Base-by-base conservation (phyloP, 2,113 vertebrate genomes). In the Thermophis baileyi region DNA sequence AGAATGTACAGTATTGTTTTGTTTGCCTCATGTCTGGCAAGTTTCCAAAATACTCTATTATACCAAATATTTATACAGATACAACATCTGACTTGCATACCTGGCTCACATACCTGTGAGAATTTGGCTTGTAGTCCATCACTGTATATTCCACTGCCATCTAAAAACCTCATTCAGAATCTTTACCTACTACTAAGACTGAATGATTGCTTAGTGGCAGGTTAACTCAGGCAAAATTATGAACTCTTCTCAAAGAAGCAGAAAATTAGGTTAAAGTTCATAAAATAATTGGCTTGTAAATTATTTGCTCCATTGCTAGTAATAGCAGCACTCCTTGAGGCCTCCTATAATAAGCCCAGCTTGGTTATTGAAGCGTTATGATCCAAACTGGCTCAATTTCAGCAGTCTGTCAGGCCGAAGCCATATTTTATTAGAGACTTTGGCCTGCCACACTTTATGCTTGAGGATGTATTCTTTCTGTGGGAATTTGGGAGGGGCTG, bases 251-350 rank as follows among this genome's bases (percentile, higher is more conserved):
- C 86, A 91, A 46, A 91, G 40, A 88, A 50, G 60, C 93, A 93
- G 63, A 91, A 93, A 91, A 93, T 88, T 88, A 88, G 40, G 51
- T 63, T 91, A 55, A 90, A 91, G 86, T 91, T 93, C 60, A 81
- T 60, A 54, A 93, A 55, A 81, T 85, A 93, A 93, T 54, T 93
- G 85, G 88, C 86, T 91, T 88, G 51, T 88, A 88, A 88, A 93
- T 88, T 91, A 91, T 85, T 88, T 44, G 22, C 86, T 89, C 81
- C 89, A 50, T 89, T 87, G 44, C 51, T 89, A 89, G 93, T 85
- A 93, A 93, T 89, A 85, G 87, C 50, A 20, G 69, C 22, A 85
- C 69, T 88, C 69, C 85, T 93, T 49, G 46, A 85, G 46, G 55
- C 86, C 44, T 93, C 49, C 12, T 89, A 30, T 57, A 85, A 91